Percentiles rank a stretch among this genome's conserved stretches.
Conservation (phyloP, 2,113 vertebrate genomes). For the Micromys minutus region DNA sequence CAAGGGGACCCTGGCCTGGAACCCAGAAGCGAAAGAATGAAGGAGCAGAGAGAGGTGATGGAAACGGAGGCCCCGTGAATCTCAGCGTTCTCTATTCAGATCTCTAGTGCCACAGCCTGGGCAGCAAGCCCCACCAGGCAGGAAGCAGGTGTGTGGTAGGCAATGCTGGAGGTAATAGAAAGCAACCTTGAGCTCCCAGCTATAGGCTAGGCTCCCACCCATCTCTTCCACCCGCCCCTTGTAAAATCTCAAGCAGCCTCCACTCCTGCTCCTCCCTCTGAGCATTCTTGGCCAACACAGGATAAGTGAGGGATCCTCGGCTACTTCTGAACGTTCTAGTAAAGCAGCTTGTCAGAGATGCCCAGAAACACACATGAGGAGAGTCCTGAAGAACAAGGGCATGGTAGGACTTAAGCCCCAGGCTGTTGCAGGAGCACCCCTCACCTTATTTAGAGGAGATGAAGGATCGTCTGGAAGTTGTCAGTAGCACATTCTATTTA, state of each 20-base stretch:
- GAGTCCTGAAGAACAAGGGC: background rate
- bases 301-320: background rate
- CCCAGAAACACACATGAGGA: fast-evolving
- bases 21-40: background rate
- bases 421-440: background rate
- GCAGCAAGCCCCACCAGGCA: background rate
- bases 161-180: conserved; percentile 85
- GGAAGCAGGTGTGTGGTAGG: conserved; percentile 80
- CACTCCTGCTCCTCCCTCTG: background rate
- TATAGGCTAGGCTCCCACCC: conserved; percentile 72
- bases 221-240: background rate
- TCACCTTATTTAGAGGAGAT: background rate
- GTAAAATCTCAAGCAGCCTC: background rate
- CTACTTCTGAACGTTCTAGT: background rate
- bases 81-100: background rate
- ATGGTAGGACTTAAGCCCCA: fast-evolving
- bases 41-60: background rate
- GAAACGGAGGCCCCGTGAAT: conserved; percentile 62
- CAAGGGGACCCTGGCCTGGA: conserved; percentile 3
- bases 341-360: conserved; percentile 42
- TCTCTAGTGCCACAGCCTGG: background rate
- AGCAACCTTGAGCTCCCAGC: conserved; percentile 76
- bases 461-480: background rate
- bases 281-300: background rate
- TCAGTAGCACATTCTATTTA: background rate